Evolutionary conservation across 2,113 vertebrate genomes (phyloP).

Genomic region (Leptosomus discolor): DNA sequence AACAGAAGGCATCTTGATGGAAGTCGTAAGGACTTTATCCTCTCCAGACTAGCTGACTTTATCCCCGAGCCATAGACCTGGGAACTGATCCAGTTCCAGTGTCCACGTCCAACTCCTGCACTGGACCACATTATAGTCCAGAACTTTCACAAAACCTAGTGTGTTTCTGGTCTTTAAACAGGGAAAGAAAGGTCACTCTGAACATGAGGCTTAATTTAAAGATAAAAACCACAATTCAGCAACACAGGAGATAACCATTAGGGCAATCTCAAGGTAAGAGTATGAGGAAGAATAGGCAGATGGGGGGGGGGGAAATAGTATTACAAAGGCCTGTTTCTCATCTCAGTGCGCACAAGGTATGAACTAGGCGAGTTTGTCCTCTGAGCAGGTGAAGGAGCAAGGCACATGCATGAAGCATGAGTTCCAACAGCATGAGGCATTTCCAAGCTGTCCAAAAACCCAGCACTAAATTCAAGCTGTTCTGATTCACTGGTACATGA

Average conservation of each 20-base stretch:
- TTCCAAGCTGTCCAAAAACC: conserved; percentile 15
- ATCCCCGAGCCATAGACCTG: not conserved
- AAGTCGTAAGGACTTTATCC: not conserved
- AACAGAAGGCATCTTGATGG: not conserved
- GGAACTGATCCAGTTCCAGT: not conserved
- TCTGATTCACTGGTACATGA: conserved; percentile 19
- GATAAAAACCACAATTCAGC: not conserved
- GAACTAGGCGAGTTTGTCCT: not conserved
- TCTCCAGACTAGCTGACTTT: not conserved
- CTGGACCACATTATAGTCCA: not conserved
- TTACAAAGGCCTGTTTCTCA: not conserved
- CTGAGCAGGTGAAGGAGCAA: not conserved
- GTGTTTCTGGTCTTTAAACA: not conserved
- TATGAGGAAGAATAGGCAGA: not conserved
- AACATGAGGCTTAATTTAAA: not conserved
- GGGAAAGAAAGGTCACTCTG: not conserved
- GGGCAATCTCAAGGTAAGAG: not conserved
- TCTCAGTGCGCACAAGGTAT: not conserved
- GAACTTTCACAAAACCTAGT: not conserved
- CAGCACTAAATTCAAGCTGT: conserved; percentile 24
- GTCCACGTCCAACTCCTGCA: not conserved
- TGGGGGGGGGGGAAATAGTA: not conserved
- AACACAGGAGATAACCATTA: not conserved
- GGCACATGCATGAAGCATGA: not conserved
- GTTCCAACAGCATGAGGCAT: not conserved